Evolutionary conservation across 2,113 vertebrate species (phyloP).

Genomic region (Tauraco erythrolophus): DNA sequence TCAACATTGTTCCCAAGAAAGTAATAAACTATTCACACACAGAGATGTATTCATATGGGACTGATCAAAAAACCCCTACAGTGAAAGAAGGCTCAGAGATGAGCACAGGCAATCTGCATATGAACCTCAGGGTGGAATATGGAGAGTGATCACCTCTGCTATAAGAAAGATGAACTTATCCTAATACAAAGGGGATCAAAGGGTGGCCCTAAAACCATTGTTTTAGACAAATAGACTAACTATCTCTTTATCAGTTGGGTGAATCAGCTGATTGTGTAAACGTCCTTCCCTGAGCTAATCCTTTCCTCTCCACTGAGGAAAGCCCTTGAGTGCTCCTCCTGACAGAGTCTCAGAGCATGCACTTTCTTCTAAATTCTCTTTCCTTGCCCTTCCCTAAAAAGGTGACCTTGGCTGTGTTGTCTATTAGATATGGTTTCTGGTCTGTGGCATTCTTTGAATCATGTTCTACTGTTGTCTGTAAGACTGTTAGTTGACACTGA

Average conservation of each 20-base stretch:
- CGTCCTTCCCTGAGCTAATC: neutral
- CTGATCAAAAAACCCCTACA: neutral
- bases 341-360: neutral
- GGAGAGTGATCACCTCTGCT: neutral
- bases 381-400: neutral
- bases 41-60: neutral
- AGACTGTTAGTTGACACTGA: neutral
- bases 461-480: neutral
- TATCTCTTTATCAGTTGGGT: neutral
- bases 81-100: neutral
- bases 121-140: neutral
- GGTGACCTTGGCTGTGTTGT: neutral
- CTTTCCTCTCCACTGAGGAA: neutral
- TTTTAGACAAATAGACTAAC: neutral
- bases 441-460: neutral
- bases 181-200: neutral
- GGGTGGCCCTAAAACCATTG: neutral
- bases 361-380: neutral
- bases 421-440: neutral
- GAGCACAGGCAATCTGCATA: neutral
- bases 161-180: neutral
- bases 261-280: neutral
- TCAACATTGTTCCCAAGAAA: neutral
- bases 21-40: neutral
- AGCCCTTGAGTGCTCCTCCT: neutral